Evolutionary conservation across 2,888 invertebrate species (phyloP).

Genomic region (Craniophora ligustri): DNA sequence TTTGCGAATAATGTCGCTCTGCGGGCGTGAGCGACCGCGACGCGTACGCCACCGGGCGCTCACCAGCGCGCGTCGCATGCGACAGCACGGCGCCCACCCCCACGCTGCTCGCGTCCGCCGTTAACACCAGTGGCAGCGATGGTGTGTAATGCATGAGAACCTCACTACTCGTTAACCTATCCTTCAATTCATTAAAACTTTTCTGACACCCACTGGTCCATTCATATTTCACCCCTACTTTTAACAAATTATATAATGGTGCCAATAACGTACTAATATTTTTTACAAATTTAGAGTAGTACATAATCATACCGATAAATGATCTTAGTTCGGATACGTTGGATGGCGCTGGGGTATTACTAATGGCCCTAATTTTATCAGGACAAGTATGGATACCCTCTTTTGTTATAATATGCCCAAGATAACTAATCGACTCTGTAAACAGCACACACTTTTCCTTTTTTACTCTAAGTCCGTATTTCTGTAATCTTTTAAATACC

Average conservation of each 20-base stretch:
- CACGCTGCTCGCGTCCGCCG: no score
- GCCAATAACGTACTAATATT: not conserved
- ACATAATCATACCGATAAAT: not conserved
- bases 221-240: not conserved
- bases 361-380: not conserved
- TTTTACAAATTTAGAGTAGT: not conserved
- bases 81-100: no score
- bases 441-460: not conserved
- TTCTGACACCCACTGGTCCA: not conserved
- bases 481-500: not conserved
- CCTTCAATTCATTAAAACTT: not conserved
- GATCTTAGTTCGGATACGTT: not conserved
- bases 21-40: no score
- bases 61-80: no score
- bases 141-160: not conserved
- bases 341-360: not conserved
- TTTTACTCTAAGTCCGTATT: not conserved
- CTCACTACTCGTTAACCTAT: not conserved
- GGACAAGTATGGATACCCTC: not conserved
- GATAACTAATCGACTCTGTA: not conserved
- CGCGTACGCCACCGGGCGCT: no score
- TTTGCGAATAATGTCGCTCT: no score
- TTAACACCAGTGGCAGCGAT: no score
- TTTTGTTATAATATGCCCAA: not conserved
- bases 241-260: not conserved